Percentiles rank a stretch among this genome's conserved stretches.
Evolutionary conservation across 2,113 vertebrate species (phyloP).

Genomic region (Poicephalus gulielmi): DNA sequence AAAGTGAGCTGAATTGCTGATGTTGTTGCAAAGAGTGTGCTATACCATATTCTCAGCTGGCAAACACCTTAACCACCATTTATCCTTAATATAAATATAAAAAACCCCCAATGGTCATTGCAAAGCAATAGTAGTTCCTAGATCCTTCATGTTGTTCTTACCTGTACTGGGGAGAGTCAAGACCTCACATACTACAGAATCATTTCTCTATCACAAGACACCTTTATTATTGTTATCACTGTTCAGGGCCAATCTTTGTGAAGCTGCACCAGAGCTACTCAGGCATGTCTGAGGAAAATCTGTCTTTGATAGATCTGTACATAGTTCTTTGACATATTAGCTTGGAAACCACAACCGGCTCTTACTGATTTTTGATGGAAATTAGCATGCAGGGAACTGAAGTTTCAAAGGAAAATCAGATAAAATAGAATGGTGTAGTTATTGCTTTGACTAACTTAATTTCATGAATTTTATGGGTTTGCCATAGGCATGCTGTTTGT

Average conservation of each 20-base stretch:
- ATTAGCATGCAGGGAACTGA: not conserved
- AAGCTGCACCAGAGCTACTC: not conserved
- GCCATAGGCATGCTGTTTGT: not conserved
- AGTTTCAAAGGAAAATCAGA: not conserved
- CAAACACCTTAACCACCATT: not conserved
- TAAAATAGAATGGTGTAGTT: not conserved
- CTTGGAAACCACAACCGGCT: not conserved
- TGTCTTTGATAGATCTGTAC: not conserved
- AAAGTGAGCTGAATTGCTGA: not conserved
- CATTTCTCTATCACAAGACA: not conserved
- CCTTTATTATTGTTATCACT: not conserved
- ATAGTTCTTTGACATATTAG: not conserved
- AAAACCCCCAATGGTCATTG: not conserved
- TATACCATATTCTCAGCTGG: not conserved
- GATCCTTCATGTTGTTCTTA: not conserved
- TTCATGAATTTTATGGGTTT: not conserved
- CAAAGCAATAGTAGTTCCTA: not conserved
- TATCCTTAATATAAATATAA: not conserved
- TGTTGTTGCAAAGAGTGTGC: not conserved
- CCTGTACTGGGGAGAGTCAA: not conserved
- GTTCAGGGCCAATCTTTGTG: not conserved
- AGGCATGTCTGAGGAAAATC: not conserved
- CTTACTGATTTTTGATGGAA: not conserved
- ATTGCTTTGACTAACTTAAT: not conserved
- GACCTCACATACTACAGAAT: not conserved